Evolutionary conservation across 2,113 vertebrate species (phyloP), one percentile per base, ranked within the genome.

Genomic region (Brienomyrus brachyistius): DNA sequence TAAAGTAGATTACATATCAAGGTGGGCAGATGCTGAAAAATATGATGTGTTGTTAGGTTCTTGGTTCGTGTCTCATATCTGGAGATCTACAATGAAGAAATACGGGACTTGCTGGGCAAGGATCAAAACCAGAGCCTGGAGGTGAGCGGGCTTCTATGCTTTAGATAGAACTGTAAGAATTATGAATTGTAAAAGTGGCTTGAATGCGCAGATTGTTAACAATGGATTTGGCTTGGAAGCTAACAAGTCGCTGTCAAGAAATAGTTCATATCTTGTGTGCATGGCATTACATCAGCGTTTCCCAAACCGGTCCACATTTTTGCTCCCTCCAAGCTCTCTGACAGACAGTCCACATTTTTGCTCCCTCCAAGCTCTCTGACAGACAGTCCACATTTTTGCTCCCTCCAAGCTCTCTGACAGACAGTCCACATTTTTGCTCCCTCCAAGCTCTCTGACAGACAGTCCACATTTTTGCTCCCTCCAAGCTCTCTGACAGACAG

Each of bases 31-130:
- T 43, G 19, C 35, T 43, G 35, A 19, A 8, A 43, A 40, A 43
- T 40, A 43, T 17, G 74, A 19, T 80, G 74, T 43, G 31, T 21
- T 19, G 1, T 43, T 93, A 99, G 98, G 93, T 99, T 99, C 95
- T 95, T 99, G 92, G 98, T 99, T 91, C 96, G 98, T 91, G 98
- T 99, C 48, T 99, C 98, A 8, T 99, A 99, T 91, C 94, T 99
- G 94, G 98, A 99, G 94, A 99, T 99, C 92, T 99, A 99, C 94
- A 99, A 99, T 74, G 98, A 99, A 91, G 98, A 99, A 93, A 98
- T 99, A 50, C 95, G 97, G 82, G 98, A 99, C 91, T 95, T 99
- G 92, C 94, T 99, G 89, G 97, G 98, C 84, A 99, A 99, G 92
- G 98, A 99, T 92, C 98, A 99, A 94, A 95, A 97, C 27, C 98